A percentile compares a stretch with the other conserved stretches of the same genome.
These are phyloP conservation scores for Brachymystax lenok DNA, from an alignment of 2,797 vertebrate species.

Conservation along the genomic window DNA sequence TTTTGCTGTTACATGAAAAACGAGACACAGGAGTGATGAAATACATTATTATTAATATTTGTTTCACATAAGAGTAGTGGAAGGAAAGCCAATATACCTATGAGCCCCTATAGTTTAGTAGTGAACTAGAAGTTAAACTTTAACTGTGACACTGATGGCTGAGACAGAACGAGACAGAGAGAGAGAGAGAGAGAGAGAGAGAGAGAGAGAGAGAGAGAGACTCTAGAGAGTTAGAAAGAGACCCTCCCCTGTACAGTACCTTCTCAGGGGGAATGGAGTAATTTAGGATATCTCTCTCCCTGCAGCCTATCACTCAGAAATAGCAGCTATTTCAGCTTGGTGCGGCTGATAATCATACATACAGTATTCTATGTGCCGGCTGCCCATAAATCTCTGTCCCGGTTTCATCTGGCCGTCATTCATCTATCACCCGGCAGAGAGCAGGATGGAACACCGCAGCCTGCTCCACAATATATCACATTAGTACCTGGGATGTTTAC, in stretches of 20 bases:
- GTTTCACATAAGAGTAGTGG: not conserved
- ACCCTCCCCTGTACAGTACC: too few species aligned
- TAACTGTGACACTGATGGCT: not conserved
- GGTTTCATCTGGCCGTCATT: conserved; percentile 79
- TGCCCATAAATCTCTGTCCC: conserved; percentile 80
- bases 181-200: not conserved
- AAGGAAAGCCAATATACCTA: not conserved
- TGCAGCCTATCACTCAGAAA: conserved; percentile 63
- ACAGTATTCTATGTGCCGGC: conserved; percentile 72
- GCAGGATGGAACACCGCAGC: conserved; percentile 73
- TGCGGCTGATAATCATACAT: conserved; percentile 84
- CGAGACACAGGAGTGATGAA: not conserved
- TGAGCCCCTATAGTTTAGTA: too few species aligned
- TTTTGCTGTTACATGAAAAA: not conserved
- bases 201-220: not conserved
- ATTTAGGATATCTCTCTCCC: conserved; percentile 77
- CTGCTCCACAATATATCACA: conserved; percentile 83
- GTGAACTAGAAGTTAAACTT: too few species aligned
- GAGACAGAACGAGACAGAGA: too few species aligned
- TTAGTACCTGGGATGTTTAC: conserved; percentile 86
- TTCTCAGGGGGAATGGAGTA: conserved; percentile 65
- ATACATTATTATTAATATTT: not conserved
- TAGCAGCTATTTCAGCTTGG: conserved; percentile 67
- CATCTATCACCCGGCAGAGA: conserved; percentile 78
- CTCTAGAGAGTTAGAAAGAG: not conserved